A percentile compares a stretch with the other conserved stretches of the same genome.
These are phyloP conservation scores for Drosophila bocqueti DNA, from an alignment of 1,140 invertebrate species.

Conservation along the genomic window DNA sequence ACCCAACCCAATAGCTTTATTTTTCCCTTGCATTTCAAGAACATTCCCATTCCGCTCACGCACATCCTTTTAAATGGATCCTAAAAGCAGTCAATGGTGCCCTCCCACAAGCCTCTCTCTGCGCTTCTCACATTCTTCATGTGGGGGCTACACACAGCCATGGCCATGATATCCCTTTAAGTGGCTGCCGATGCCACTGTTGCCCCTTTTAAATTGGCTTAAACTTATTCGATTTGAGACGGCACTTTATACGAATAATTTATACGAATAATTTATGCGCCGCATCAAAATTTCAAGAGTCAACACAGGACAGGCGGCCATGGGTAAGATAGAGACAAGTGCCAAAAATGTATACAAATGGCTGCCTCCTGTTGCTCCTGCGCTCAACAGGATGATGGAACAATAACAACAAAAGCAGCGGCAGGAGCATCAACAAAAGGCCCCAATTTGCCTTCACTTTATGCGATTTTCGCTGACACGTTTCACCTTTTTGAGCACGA, in stretches of 20 bases:
- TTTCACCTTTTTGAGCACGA: conserved; percentile 52
- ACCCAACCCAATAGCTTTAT: not conserved
- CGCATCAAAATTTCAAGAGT: conserved; percentile 57
- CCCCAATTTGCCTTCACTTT: conserved; percentile 57
- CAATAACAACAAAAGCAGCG: conserved; percentile 30
- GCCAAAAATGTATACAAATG: conserved; percentile 45
- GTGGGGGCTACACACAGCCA: conserved; percentile 2
- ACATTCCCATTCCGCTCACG: not conserved
- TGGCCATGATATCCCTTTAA: conserved; percentile 30
- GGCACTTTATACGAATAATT: conserved; percentile 47
- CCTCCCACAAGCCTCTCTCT: not conserved
- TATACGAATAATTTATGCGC: conserved; percentile 58
- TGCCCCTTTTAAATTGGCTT: conserved; percentile 63
- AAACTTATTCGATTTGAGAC: conserved; percentile 65
- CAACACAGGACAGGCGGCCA: conserved; percentile 20
- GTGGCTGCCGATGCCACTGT: conserved; percentile 17
- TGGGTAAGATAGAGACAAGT: conserved; percentile 38
- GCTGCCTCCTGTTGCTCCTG: conserved; percentile 58
- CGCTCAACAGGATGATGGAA: conserved; percentile 53
- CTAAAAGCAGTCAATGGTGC: conserved; percentile 7
- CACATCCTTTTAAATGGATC: conserved; percentile 9
- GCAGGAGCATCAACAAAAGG: conserved; percentile 44
- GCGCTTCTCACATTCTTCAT: conserved; percentile 3
- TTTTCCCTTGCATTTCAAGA: not conserved
- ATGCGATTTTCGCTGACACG: conserved; percentile 60